phyloP scores from a whole-genome alignment of 2,888 invertebrate species.

The Luperina testacea region DNA sequence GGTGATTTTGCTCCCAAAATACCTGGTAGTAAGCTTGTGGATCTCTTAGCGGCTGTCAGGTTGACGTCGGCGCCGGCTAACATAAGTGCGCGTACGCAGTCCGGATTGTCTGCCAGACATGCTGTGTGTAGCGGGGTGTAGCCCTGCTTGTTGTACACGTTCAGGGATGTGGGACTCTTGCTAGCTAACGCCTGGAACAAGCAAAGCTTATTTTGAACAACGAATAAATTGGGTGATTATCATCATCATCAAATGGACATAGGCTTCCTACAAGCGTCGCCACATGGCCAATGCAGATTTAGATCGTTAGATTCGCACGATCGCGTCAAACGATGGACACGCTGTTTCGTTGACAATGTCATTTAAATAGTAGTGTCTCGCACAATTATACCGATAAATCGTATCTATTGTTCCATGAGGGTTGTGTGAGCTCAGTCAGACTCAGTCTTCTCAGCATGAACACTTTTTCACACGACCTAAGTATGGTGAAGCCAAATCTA shows the following conservation, averaged over 20 bases:
- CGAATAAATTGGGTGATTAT: not conserved
- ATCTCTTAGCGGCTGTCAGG: slow-evolving; percentile 90
- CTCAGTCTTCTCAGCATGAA: too few species aligned
- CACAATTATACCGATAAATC: too few species aligned
- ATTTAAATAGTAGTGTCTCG: too few species aligned
- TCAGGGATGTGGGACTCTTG: slow-evolving; percentile 81
- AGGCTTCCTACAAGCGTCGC: too few species aligned
- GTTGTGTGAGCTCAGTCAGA: too few species aligned
- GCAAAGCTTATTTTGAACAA: not conserved
- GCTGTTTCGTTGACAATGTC: too few species aligned
- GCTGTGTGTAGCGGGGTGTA: slow-evolving; percentile 96
- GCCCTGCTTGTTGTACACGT: slow-evolving; percentile 94
- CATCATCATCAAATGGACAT: not conserved
- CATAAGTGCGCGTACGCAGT: slow-evolving; percentile 96
- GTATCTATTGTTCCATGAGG: too few species aligned
- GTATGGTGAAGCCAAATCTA: too few species aligned
- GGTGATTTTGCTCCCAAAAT: not conserved
- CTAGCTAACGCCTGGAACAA: slow-evolving; percentile 82
- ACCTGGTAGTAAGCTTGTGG: slow-evolving; percentile 81
- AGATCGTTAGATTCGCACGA: too few species aligned
- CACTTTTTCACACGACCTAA: too few species aligned
- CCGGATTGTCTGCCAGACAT: slow-evolving; percentile 95
- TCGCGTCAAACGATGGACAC: too few species aligned
- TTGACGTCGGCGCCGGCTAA: slow-evolving; percentile 96
- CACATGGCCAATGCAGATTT: too few species aligned